These are phyloP conservation scores for Ageneiosus marmoratus DNA, from an alignment of 2,113 vertebrate species.

Conservation along the genomic window DNA sequence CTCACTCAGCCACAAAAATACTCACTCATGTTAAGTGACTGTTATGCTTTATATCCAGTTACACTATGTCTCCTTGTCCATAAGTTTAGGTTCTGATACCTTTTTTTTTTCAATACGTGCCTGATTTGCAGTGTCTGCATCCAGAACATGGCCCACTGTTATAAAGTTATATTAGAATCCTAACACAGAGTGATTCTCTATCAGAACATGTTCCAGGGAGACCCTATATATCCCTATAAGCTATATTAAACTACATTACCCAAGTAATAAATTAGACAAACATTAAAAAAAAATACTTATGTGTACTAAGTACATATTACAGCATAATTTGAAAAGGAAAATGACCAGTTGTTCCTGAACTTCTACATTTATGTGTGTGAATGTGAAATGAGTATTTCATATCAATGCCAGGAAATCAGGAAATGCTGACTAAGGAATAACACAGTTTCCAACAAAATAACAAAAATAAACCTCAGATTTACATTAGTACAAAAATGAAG, in stretches of 20 bases:
- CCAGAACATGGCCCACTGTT: background rate
- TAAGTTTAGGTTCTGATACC: background rate
- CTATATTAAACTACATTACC: too few relatives aligned
- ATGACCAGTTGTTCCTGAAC: background rate
- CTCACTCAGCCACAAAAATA: too few relatives aligned
- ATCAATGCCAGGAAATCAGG: too few relatives aligned
- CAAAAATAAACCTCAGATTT: background rate
- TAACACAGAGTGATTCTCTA: too few relatives aligned
- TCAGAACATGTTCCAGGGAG: background rate
- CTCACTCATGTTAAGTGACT: too few relatives aligned
- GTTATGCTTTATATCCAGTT: too few relatives aligned
- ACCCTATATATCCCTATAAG: background rate
- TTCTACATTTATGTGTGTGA: background rate
- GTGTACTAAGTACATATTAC: background rate
- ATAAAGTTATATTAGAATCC: background rate
- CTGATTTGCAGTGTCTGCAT: background rate
- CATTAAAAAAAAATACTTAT: background rate
- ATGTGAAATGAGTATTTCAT: too few relatives aligned
- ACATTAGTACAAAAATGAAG: background rate
- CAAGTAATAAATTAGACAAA: background rate
- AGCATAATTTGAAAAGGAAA: background rate
- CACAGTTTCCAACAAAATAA: background rate
- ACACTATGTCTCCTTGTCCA: background rate
- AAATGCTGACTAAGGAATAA: background rate
- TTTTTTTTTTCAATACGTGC: background rate